Evolutionary conservation across 2,888 invertebrate genomes (phyloP).

Genomic region (Willowsia nigromaculata): DNA sequence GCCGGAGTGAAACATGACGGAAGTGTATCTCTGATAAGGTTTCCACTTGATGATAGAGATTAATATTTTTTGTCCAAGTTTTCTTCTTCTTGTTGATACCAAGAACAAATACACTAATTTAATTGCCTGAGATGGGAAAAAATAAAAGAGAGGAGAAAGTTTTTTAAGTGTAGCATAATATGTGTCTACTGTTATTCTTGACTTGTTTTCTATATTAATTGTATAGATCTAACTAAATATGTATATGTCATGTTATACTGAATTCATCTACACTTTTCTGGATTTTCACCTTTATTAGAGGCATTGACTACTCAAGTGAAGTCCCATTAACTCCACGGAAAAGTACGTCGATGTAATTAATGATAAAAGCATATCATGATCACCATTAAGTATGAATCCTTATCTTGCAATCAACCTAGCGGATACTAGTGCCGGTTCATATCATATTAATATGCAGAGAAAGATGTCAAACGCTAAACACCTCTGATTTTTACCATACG

Average conservation of each 20-base stretch:
- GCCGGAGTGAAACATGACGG: conserved; percentile 17
- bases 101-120: conserved; percentile 18
- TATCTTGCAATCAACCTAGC: no score
- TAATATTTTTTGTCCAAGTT: conserved; percentile 9
- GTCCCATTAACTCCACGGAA: background rate
- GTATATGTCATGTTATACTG: background rate
- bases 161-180: background rate
- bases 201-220: no score
- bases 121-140: background rate
- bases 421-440: background rate
- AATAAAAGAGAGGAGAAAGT: background rate
- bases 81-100: background rate
- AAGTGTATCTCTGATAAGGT: conserved; percentile 6
- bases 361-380: background rate
- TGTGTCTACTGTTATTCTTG: background rate
- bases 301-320: background rate
- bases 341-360: background rate
- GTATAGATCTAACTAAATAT: no score
- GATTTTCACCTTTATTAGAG: background rate
- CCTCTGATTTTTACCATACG: background rate
- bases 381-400: background rate
- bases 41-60: conserved; percentile 1
- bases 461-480: background rate
- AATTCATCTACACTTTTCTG: background rate
- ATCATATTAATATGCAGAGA: background rate